Base-by-base conservation (phyloP, 2,797 vertebrate genomes). In the Pelochelys cantorii region DNA sequence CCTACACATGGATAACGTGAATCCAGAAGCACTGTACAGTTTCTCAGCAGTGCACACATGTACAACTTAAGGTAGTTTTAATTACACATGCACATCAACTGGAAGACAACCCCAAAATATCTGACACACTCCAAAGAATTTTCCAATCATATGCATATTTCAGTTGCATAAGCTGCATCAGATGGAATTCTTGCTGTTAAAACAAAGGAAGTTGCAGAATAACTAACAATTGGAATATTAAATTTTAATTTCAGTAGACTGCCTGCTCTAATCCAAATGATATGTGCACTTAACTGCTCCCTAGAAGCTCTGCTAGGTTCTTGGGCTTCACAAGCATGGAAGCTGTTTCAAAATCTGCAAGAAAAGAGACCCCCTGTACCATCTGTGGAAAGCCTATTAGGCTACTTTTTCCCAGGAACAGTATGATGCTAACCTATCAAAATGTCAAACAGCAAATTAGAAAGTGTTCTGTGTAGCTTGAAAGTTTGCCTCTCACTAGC, bases 21-120 rank as follows among this genome's bases (percentile, higher is more conserved):
- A 25, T 71, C 18, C 18, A 62, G 29, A 79, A 4, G n/a, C 17
- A 2, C 85, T 59, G 55, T 59, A 34, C 59, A 85, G 17, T 2
- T 6, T 79, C 29, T 78, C 85, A 81, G 5, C 15, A 80, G 31
- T 1, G 37, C 0, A 27, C n/a, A 34, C 10, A 11, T 0, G 0
- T 42, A 71, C n/a, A 77, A 29, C 42, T 48, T 25, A 77, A 52
- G 25, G 23, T 52, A 29, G 74, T 52, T 25, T 48, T 48, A 77
- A 6, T 6, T n/a, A 75, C 62, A n/a, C 23, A 11, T 83, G 37
- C 27, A 85, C 1, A 71, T 37, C 18, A 53, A 17, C 23, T 77
- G 42, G 27, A 77, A 52, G 42, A 52, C 37, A 77, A 27, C 14
- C 42, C 7, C 12, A 52, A 74, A 77, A 14, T 14, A 48, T 77